phyloP scores from a whole-genome alignment of 53 echinoderm and acorn worm genomes.

The Temnopleurus reevesii region DNA sequence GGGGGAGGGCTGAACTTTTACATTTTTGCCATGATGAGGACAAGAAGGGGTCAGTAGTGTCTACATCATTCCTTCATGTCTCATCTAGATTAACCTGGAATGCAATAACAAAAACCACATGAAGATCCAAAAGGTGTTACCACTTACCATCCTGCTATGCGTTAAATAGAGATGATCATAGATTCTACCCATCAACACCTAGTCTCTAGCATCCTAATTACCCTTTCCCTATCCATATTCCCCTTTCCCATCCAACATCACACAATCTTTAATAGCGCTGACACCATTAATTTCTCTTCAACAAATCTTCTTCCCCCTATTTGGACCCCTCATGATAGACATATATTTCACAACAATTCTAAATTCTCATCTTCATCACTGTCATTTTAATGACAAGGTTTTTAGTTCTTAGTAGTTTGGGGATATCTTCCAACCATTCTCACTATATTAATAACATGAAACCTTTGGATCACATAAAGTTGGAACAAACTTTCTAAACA shows the following conservation, averaged over 20 bases:
- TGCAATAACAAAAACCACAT: conserved; percentile 14
- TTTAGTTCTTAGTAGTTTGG: too few species aligned
- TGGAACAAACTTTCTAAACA: too few species aligned
- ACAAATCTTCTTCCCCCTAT: too few species aligned
- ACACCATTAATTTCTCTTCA: too few species aligned
- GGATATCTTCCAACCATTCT: neutral
- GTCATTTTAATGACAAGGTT: too few species aligned
- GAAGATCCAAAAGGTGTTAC: neutral
- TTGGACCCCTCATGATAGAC: too few species aligned
- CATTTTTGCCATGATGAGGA: neutral
- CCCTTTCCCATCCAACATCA: neutral
- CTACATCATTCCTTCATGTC: conserved; percentile 18
- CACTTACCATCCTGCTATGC: neutral
- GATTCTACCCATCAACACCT: neutral
- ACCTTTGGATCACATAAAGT: too few species aligned
- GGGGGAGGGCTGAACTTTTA: too few species aligned
- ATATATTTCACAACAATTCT: too few species aligned
- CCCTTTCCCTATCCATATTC: neutral
- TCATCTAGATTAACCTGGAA: neutral
- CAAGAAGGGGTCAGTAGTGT: neutral
- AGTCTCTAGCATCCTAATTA: neutral
- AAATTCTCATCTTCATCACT: too few species aligned
- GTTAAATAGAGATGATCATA: neutral
- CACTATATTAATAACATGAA: neutral
- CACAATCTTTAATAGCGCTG: too few species aligned